Conservation (phyloP, 1,140 invertebrate genomes). For the Drosophila teissieri region DNA sequence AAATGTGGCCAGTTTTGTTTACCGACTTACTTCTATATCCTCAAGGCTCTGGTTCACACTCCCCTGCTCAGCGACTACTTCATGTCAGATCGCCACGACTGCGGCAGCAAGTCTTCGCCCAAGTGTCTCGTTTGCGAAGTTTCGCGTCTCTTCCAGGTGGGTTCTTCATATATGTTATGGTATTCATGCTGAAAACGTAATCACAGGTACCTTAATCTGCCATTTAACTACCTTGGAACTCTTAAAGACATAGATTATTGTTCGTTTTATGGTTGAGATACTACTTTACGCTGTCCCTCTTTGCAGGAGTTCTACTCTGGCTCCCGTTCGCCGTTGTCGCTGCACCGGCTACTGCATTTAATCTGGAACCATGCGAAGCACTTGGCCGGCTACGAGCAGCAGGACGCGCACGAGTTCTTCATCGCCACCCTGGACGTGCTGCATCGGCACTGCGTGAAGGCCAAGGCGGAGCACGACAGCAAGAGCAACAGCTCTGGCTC, state of each 20-base stretch:
- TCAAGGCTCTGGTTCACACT: constrained; percentile 94
- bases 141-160: constrained; percentile 90
- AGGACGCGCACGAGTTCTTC: constrained; percentile 99
- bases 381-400: constrained; percentile 98
- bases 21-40: not conserved
- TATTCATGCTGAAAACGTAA: too few relatives aligned
- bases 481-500: constrained; percentile 64
- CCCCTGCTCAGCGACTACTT: constrained; percentile 98
- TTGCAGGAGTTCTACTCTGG: constrained; percentile 95
- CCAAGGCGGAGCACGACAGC: constrained; percentile 69
- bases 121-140: constrained; percentile 97
- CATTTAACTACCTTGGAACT: too few relatives aligned
- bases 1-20: not conserved
- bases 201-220: too few relatives aligned
- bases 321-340: constrained; percentile 92
- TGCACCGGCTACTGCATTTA: constrained; percentile 95
- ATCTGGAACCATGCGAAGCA: constrained; percentile 98
- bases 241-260: too few relatives aligned
- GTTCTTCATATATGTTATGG: not conserved
- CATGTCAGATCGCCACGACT: constrained; percentile 95
- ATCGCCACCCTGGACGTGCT: constrained; percentile 97
- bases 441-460: constrained; percentile 87
- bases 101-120: constrained; percentile 87
- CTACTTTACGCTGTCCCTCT: not conserved
- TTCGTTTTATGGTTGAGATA: too few relatives aligned